phyloP scores from a whole-genome alignment of 2,888 invertebrate species.

The Aspidiotus destructor region DNA sequence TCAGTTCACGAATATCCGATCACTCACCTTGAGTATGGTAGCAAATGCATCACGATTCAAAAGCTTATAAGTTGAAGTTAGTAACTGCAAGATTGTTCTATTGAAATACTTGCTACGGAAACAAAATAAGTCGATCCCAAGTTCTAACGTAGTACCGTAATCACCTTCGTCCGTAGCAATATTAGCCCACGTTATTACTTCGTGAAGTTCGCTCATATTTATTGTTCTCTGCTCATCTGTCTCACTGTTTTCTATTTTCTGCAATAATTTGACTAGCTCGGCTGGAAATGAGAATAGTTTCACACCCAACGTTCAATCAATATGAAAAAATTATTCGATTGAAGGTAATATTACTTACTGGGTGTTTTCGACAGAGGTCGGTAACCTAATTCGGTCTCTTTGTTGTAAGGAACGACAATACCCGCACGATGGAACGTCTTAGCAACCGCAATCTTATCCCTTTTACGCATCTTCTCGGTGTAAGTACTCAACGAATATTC shows the following conservation, averaged over 20 bases:
- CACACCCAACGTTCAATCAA: neutral
- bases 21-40: slow-evolving; percentile 54
- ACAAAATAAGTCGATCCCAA: slow-evolving; percentile 75
- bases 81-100: slow-evolving; percentile 51
- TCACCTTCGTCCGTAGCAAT: slow-evolving; percentile 92
- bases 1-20: too few species aligned
- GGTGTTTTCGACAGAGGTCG: slow-evolving; percentile 61
- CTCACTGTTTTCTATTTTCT: slow-evolving; percentile 51
- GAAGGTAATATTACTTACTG: slow-evolving; percentile 43
- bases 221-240: slow-evolving; percentile 51
- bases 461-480: slow-evolving; percentile 51
- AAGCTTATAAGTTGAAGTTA: slow-evolving; percentile 66
- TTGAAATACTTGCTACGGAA: slow-evolving; percentile 63
- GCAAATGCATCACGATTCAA: slow-evolving; percentile 61
- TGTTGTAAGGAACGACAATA: slow-evolving; percentile 73
- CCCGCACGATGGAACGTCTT: slow-evolving; percentile 70
- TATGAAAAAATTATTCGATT: slow-evolving; percentile 3
- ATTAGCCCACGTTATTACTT: slow-evolving; percentile 69
- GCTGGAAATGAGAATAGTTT: neutral
- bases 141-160: slow-evolving; percentile 83
- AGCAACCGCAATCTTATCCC: slow-evolving; percentile 55
- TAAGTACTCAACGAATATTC: slow-evolving; percentile 48
- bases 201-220: slow-evolving; percentile 61
- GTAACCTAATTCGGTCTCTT: slow-evolving; percentile 75
- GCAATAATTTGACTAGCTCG: slow-evolving; percentile 55